These are phyloP conservation scores for Anadara kagoshimensis DNA, from an alignment of 1,140 invertebrate species.

Conservation along the genomic window DNA sequence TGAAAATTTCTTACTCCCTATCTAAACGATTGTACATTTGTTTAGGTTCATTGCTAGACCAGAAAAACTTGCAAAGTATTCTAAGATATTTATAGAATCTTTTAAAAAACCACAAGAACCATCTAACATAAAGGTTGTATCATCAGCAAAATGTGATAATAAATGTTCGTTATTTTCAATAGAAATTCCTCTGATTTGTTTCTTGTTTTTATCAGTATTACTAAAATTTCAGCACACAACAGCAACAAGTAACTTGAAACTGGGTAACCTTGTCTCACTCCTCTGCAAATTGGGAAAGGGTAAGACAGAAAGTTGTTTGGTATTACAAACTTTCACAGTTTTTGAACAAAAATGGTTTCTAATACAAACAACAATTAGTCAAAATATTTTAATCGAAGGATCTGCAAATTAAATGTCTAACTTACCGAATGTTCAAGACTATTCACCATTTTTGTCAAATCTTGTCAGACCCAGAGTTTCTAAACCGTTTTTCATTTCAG, in stretches of 20 bases:
- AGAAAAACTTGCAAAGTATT: conserved; percentile 2
- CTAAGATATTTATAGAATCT: not conserved
- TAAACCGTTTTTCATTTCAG: too few species aligned
- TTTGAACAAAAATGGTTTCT: too few species aligned
- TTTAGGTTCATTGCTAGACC: not conserved
- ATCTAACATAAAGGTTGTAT: conserved; percentile 1
- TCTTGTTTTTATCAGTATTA: conserved; percentile 23
- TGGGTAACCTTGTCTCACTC: conserved; percentile 31
- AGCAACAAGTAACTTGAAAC: conserved; percentile 27
- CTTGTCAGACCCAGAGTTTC: too few species aligned
- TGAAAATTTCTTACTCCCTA: conserved; percentile 11
- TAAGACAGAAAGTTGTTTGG: too few species aligned
- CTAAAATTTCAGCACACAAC: conserved; percentile 32
- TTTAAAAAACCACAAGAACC: not conserved
- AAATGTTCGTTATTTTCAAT: not conserved
- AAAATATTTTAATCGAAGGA: too few species aligned
- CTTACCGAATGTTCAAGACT: too few species aligned
- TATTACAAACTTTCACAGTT: too few species aligned
- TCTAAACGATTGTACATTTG: not conserved
- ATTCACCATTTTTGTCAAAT: too few species aligned
- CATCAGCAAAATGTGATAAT: conserved; percentile 1
- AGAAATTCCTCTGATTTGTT: conserved; percentile 20
- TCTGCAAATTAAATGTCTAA: too few species aligned
- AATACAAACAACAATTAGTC: too few species aligned
- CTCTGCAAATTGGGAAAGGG: conserved; percentile 6